Conservation (phyloP, 2,113 vertebrate genomes). For the Andinoacara biseriatus region DNA sequence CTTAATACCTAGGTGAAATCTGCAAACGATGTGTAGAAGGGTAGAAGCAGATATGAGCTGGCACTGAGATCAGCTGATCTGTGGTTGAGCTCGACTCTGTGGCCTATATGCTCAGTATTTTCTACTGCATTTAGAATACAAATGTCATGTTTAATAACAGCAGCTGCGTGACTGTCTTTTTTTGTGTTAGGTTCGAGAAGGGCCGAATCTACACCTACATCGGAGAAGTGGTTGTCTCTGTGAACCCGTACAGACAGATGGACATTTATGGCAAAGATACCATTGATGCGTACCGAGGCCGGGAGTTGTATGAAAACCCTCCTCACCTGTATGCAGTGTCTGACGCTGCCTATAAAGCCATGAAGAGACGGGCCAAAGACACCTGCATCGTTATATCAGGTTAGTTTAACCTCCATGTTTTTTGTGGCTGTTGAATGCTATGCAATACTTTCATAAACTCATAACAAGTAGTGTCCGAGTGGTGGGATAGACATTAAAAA, state of each 20-base stretch:
- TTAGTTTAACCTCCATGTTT: constrained; percentile 32
- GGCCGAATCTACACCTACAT: constrained; percentile 93
- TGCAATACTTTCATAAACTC: not conserved
- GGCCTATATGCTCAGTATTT: rapidly evolving
- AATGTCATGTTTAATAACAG: not conserved
- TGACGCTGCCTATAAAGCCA: constrained; percentile 92
- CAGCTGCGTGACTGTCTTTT: not conserved
- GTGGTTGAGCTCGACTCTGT: not conserved
- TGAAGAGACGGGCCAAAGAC: constrained; percentile 91
- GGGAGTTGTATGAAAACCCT: constrained; percentile 90
- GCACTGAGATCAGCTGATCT: not conserved
- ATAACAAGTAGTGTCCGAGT: not conserved
- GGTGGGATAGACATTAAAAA: not conserved
- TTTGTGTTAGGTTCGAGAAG: constrained; percentile 84
- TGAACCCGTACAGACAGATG: constrained; percentile 89
- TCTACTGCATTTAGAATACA: not conserved
- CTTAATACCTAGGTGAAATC: rapidly evolving
- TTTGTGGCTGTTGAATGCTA: not conserved
- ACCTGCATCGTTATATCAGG: constrained; percentile 97
- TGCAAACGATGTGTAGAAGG: not conserved
- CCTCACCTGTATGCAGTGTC: constrained; percentile 91
- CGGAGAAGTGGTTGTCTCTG: constrained; percentile 92
- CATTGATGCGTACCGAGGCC: constrained; percentile 86
- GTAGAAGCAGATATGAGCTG: not conserved
- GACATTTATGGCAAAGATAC: constrained; percentile 84